Base-by-base conservation (phyloP, 2,797 vertebrate species). In the Odontamblyopus lacepedii region DNA sequence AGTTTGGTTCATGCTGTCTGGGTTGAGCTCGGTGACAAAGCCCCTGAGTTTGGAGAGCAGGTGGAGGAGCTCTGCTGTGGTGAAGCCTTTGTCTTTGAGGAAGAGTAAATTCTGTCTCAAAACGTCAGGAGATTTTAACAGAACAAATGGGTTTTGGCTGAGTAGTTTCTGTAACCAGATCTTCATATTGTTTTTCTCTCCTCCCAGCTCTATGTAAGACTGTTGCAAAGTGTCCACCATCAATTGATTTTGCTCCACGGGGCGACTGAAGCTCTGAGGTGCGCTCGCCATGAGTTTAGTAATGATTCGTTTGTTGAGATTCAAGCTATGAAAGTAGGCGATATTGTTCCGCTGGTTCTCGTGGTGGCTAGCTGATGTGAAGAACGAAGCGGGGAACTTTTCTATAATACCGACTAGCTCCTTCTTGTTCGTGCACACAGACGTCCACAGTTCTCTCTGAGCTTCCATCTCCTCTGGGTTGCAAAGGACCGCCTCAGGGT, bases 321-420 rank as follows among this genome's bases (percentile, higher is more conserved):
- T 94, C 65, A 99, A 13, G 67, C 92, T 94, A 82, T 95, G 94
- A 85, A 99, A 96, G 87, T 95, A 97, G 0, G 78, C 56, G 15
- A 99, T 91, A 77, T 98, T 99, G 76, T 92, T 90, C 74, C 84
- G 92, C 88, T 94, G 95, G 84, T 95, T 95, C 78, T 92, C 87
- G 0, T 94, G 92, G 87, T 95, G 79, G 18, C 92, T 80, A 35
- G 90, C 84, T 0, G 85, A 81, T 6, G 91, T 93, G 85, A 99
- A 99, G 90, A 98, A 99, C 9, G 97, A 96, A 18, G 95, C 94
- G 7, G 97, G 98, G 84, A 98, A 98, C 72, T 94, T 96, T 83
- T 96, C 94, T 75, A 98, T 96, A 78, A 99, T 93, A 68, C 85
- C 89, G 67, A 97, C 83, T 63, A 99, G 83, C 16, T 96, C 93